Percentiles rank a stretch among this genome's conserved stretches.
Evolutionary conservation across 1,140 invertebrate genomes (phyloP).

Genomic region (Hesperophylax magnus): DNA sequence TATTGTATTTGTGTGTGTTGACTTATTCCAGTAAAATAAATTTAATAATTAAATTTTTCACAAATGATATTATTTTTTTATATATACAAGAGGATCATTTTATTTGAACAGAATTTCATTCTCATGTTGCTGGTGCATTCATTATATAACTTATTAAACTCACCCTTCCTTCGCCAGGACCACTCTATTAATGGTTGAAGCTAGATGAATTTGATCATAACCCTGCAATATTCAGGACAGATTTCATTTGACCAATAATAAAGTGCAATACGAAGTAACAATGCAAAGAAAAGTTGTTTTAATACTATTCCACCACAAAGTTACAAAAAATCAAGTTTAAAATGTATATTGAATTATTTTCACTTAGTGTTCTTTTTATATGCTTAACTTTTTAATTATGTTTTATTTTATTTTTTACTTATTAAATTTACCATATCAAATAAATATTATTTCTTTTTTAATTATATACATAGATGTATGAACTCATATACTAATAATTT

Average conservation of each 20-base stretch:
- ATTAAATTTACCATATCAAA: conserved; percentile 44
- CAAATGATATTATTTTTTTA: conserved; percentile 40
- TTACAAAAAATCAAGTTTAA: conserved; percentile 22
- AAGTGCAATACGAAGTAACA: too few species aligned
- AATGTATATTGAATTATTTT: conserved; percentile 7
- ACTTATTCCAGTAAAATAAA: conserved; percentile 27
- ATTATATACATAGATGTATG: conserved; percentile 43
- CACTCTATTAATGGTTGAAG: neutral
- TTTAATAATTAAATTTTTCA: neutral
- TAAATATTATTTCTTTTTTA: conserved; percentile 24
- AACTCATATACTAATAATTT: conserved; percentile 49
- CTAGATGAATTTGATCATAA: neutral
- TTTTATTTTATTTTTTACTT: conserved; percentile 26
- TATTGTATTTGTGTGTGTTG: conserved; percentile 29
- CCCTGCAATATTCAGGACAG: too few species aligned
- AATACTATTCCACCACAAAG: too few species aligned
- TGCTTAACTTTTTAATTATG: conserved; percentile 7
- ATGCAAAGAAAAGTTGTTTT: too few species aligned
- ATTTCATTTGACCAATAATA: too few species aligned
- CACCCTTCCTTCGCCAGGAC: neutral
- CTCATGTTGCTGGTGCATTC: conserved; percentile 11
- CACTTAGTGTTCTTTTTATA: neutral
- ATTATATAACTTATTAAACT: neutral
- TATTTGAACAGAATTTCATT: conserved; percentile 27
- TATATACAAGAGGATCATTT: conserved; percentile 40